These are phyloP conservation scores for Fulica atra DNA, from an alignment of 2,113 vertebrate species.

Conservation along the genomic window DNA sequence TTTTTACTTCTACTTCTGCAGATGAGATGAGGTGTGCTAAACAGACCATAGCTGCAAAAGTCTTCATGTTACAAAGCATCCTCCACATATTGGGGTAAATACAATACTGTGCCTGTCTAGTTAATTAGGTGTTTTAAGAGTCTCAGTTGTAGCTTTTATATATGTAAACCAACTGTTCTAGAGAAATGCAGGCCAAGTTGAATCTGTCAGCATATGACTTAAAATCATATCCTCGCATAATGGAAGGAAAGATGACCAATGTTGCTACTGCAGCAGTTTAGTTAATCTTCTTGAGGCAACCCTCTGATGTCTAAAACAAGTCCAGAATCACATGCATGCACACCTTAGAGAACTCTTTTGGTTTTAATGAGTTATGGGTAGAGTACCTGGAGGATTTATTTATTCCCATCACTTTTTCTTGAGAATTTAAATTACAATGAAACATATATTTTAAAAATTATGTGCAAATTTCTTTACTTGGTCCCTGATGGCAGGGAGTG, in stretches of 20 bases:
- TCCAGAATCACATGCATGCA: not conserved
- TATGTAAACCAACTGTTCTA: not conserved
- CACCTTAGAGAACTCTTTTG: not conserved
- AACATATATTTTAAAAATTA: not conserved
- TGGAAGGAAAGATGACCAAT: not conserved
- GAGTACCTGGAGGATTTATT: not conserved
- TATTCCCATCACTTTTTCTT: not conserved
- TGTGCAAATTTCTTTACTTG: not conserved
- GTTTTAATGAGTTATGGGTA: not conserved
- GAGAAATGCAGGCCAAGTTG: not conserved
- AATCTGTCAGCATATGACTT: not conserved
- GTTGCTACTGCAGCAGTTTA: not conserved
- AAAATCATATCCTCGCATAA: fast-evolving
- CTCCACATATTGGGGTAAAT: not conserved
- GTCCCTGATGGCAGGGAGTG: not conserved
- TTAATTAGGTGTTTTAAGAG: not conserved
- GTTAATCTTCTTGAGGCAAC: not conserved
- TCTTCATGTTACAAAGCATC: not conserved
- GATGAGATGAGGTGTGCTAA: not conserved
- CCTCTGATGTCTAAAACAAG: not conserved
- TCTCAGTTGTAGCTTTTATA: not conserved
- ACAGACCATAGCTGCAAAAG: not conserved
- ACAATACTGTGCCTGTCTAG: not conserved
- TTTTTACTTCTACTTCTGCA: not conserved
- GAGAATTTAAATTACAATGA: not conserved